Conservation (phyloP, 1,140 invertebrate genomes). For the Philaenus spumarius region DNA sequence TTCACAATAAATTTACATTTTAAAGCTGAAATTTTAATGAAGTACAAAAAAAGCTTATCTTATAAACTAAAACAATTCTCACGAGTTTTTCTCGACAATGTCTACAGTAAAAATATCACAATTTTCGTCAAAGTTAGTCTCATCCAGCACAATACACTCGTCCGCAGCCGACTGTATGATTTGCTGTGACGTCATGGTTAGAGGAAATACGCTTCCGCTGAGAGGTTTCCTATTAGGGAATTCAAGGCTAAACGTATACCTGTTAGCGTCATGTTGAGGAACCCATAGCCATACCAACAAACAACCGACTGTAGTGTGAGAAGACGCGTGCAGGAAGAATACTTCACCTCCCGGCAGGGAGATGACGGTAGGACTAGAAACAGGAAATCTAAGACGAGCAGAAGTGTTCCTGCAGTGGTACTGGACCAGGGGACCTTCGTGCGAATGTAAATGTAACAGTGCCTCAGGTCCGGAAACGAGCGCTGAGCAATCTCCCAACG, state of each 20-base stretch:
- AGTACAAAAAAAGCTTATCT: no score
- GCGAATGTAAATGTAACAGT: slow-evolving; percentile 19
- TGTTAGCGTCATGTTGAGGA: not conserved
- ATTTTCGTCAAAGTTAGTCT: not conserved
- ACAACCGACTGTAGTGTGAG: not conserved
- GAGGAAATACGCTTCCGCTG: slow-evolving; percentile 9
- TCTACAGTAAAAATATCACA: not conserved
- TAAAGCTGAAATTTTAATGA: no score
- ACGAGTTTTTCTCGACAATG: no score
- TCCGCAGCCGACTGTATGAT: slow-evolving; percentile 1
- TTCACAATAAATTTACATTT: no score
- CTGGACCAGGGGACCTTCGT: slow-evolving; percentile 28
- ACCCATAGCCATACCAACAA: slow-evolving; percentile 15
- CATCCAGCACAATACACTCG: not conserved
- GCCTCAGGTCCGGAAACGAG: not conserved
- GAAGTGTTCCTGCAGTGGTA: slow-evolving; percentile 18
- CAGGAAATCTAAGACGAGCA: slow-evolving; percentile 2
- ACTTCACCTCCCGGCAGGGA: not conserved
- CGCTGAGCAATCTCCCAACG: not conserved
- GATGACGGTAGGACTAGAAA: slow-evolving; percentile 7
- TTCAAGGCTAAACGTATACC: slow-evolving; percentile 4
- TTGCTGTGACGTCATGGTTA: not conserved
- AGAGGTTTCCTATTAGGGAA: slow-evolving; percentile 1
- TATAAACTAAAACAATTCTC: no score
- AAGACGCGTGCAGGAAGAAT: slow-evolving; percentile 9